These are phyloP conservation scores for Sebastiscus tertius DNA, from an alignment of 2,797 vertebrate genomes.

Conservation along the genomic window DNA sequence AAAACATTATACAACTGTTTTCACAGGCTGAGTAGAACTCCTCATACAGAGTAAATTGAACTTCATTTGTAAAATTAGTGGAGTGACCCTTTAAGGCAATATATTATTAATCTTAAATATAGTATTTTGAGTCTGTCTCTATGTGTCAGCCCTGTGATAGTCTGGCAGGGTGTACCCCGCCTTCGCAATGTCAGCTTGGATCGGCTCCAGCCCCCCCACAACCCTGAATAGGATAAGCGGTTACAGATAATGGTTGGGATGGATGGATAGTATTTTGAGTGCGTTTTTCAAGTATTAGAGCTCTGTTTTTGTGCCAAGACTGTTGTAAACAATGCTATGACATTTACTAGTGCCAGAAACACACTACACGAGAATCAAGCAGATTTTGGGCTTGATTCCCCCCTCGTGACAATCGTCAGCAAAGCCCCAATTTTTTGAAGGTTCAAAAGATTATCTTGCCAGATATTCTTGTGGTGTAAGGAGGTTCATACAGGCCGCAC, in stretches of 20 bases:
- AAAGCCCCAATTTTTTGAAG: no score
- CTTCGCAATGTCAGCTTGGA: no score
- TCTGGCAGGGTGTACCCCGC: no score
- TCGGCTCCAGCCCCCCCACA: no score
- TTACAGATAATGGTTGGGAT: no score
- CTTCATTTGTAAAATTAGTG: background rate
- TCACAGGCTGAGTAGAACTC: background rate
- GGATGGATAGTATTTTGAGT: no score
- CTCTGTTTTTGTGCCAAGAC: background rate
- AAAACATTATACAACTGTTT: background rate
- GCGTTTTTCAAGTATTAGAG: background rate
- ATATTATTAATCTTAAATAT: background rate
- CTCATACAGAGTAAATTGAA: background rate
- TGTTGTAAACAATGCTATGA: background rate
- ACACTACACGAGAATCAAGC: no score
- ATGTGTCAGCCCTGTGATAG: no score
- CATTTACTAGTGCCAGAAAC: fast-evolving
- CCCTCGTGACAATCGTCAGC: fast-evolving
- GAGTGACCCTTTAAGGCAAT: background rate
- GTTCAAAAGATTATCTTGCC: no score
- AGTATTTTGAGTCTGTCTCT: background rate
- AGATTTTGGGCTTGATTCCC: no score
- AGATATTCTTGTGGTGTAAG: fast-evolving
- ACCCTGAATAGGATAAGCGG: no score
- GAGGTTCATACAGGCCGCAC: no score